phyloP scores from a whole-genome alignment of 2,797 vertebrate genomes.

The Sebastolobus alascanus region DNA sequence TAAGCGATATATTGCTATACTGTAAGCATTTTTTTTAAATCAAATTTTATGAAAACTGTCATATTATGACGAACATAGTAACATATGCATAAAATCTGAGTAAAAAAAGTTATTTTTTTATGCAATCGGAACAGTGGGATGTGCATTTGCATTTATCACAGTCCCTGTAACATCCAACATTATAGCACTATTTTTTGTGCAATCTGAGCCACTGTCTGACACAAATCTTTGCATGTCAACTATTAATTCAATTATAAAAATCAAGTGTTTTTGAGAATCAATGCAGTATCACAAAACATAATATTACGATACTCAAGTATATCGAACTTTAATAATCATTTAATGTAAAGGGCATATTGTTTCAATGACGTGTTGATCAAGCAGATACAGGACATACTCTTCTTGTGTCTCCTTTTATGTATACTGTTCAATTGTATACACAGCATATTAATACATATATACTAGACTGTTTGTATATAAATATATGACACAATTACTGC shows the following conservation, averaged over 20 bases:
- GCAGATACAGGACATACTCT: neutral
- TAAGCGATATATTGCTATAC: neutral
- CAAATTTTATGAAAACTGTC: too few species aligned
- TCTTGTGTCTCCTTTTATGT: neutral
- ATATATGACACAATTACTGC: neutral
- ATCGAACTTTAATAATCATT: neutral
- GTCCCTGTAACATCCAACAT: too few species aligned
- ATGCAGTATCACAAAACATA: too few species aligned
- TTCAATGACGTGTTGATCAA: neutral
- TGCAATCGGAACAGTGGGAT: neutral
- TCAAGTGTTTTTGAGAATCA: too few species aligned
- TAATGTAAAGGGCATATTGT: neutral
- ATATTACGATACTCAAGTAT: too few species aligned
- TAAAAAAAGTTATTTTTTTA: neutral
- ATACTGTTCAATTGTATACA: neutral
- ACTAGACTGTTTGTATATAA: neutral
- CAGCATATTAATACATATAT: neutral
- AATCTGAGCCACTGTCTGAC: neutral
- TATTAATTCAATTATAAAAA: too few species aligned
- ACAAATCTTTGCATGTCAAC: neutral
- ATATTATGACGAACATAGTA: neutral
- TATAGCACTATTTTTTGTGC: too few species aligned
- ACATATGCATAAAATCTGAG: neutral
- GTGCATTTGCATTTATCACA: neutral
- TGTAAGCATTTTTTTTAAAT: accelerated